Evolutionary conservation across 2,797 vertebrate species (phyloP).

Genomic region (Anisognathus igniventris): DNA sequence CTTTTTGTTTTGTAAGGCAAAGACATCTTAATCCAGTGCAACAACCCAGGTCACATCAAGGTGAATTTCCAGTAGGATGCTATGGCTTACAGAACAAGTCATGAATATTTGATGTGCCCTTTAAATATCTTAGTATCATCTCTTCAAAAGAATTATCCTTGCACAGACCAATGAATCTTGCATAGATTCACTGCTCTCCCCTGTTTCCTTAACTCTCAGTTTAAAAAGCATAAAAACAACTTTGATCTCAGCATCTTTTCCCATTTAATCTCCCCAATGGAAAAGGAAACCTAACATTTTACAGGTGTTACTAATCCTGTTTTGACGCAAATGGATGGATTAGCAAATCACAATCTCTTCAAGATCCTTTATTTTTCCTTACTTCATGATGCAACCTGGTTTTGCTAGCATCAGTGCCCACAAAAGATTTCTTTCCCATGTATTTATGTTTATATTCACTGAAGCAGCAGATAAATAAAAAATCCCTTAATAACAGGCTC

Average conservation of each 20-base stretch:
- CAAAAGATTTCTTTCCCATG: not conserved
- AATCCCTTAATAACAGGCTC: not conserved
- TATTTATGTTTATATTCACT: not conserved
- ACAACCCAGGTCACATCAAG: constrained; percentile 32
- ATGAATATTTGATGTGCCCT: constrained; percentile 57
- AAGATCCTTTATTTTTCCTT: not conserved
- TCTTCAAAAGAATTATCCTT: constrained; percentile 29
- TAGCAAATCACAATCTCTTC: not conserved
- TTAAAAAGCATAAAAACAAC: not conserved
- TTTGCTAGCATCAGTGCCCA: not conserved
- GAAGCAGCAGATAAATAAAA: not conserved
- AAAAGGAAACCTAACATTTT: not conserved
- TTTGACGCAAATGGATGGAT: not conserved
- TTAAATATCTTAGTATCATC: constrained; percentile 47
- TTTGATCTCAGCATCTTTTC: not conserved
- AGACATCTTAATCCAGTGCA: not conserved
- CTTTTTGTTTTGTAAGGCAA: not conserved
- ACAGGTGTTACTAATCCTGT: not conserved
- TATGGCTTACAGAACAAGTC: not conserved
- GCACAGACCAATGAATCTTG: constrained; percentile 16
- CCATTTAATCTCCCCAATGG: not conserved
- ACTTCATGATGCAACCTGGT: not conserved
- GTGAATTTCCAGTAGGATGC: constrained; percentile 19
- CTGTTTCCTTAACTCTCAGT: not conserved
- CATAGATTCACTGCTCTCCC: not conserved